Evolutionary conservation across 1,140 invertebrate genomes (phyloP).

Genomic region (Hermetia illucens): DNA sequence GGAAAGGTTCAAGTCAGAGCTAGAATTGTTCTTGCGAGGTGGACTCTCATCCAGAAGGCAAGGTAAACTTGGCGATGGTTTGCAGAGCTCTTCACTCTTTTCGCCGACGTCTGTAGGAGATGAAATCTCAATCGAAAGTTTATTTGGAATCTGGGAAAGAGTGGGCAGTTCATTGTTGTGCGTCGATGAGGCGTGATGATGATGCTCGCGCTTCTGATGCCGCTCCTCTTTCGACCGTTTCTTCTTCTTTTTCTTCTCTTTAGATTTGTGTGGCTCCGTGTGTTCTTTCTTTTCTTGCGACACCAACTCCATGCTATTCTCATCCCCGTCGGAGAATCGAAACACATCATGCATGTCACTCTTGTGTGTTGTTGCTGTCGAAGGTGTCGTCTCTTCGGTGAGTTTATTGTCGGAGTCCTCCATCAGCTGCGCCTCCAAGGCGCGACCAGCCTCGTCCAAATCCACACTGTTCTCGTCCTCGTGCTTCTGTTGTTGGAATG

Average conservation of each 20-base stretch:
- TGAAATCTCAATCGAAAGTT: slow-evolving; percentile 26
- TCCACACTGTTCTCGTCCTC: slow-evolving; percentile 67
- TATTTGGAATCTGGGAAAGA: too few relatives aligned
- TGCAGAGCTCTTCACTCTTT: too few relatives aligned
- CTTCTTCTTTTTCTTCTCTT: slow-evolving; percentile 69
- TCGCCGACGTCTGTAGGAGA: too few relatives aligned
- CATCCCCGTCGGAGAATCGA: slow-evolving; percentile 36
- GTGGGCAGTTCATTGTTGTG: background rate
- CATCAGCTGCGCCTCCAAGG: slow-evolving; percentile 62
- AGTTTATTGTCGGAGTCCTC: slow-evolving; percentile 36
- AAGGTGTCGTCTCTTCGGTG: slow-evolving; percentile 23
- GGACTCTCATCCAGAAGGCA: slow-evolving; percentile 19
- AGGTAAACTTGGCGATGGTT: slow-evolving; percentile 25
- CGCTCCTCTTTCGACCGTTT: slow-evolving; percentile 68
- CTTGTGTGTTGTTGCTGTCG: slow-evolving; percentile 23
- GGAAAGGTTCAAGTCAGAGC: slow-evolving; percentile 23
- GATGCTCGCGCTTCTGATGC: slow-evolving; percentile 47
- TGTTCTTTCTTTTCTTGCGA: slow-evolving; percentile 15
- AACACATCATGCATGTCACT: slow-evolving; percentile 30
- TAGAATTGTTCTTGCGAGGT: slow-evolving; percentile 9
- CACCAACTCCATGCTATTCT: slow-evolving; percentile 18
- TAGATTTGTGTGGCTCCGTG: slow-evolving; percentile 39
- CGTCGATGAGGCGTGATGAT: slow-evolving; percentile 29
- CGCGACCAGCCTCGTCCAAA: slow-evolving; percentile 60
- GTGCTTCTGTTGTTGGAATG: slow-evolving; percentile 29